These are phyloP conservation scores for Antedon mediterranea DNA, from an alignment of 53 echinoderm and acorn worm genomes.

Conservation along the genomic window DNA sequence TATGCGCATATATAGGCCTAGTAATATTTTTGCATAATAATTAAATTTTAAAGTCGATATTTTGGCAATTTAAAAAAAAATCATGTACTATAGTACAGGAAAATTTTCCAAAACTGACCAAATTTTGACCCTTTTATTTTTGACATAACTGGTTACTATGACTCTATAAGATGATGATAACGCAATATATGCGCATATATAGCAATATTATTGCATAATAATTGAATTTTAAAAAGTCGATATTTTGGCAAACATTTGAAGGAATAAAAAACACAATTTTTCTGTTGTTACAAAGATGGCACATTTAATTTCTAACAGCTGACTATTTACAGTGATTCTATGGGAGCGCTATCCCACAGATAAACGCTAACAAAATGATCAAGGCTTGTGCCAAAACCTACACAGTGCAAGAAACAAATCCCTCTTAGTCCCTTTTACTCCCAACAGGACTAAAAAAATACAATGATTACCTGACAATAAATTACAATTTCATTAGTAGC, in stretches of 20 bases:
- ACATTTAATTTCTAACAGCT: slow-evolving; percentile 78
- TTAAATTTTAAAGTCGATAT: too few species aligned
- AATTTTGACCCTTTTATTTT: too few species aligned
- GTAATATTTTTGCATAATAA: too few species aligned
- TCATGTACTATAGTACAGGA: too few species aligned
- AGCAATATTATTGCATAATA: too few species aligned
- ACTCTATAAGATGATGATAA: too few species aligned
- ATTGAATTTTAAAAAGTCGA: too few species aligned
- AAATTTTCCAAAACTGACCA: too few species aligned
- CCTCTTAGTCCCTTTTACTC: background rate
- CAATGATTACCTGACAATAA: background rate
- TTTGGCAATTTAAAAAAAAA: too few species aligned
- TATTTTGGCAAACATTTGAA: background rate
- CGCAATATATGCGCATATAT: too few species aligned
- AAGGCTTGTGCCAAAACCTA: slow-evolving; percentile 1
- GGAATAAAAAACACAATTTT: background rate
- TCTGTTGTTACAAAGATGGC: slow-evolving; percentile 78
- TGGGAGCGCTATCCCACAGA: background rate
- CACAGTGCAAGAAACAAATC: background rate
- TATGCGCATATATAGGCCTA: too few species aligned
- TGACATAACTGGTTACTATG: too few species aligned
- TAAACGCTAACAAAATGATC: background rate
- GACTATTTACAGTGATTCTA: slow-evolving; percentile 72
- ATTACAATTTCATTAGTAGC: slow-evolving; percentile 1
- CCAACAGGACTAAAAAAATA: background rate